These are phyloP conservation scores for Brachionus manjavacas DNA, from an alignment of 1,140 invertebrate species.

Conservation along the genomic window DNA sequence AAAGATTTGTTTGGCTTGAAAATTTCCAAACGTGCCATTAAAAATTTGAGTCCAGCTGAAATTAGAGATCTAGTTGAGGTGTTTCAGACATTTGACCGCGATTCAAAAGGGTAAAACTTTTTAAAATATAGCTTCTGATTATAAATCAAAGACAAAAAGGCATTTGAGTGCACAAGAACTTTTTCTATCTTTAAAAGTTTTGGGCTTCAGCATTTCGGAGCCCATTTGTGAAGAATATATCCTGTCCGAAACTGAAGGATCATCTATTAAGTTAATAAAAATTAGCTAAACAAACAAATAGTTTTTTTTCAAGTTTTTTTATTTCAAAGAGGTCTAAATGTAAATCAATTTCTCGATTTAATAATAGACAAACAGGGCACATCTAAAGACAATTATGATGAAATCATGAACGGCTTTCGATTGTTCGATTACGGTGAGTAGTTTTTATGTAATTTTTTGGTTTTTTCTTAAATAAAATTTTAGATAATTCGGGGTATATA, in stretches of 20 bases:
- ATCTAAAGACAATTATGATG: slow-evolving; percentile 52
- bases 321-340: slow-evolving; percentile 48
- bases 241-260: slow-evolving; percentile 16
- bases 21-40: slow-evolving; percentile 28
- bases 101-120: neutral
- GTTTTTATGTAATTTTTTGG: neutral
- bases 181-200: slow-evolving; percentile 8
- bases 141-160: neutral
- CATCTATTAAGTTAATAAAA: neutral
- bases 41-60: slow-evolving; percentile 33
- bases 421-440: slow-evolving; percentile 54
- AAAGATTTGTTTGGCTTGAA: slow-evolving; percentile 32
- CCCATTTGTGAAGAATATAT: slow-evolving; percentile 33
- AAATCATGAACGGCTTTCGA: slow-evolving; percentile 54
- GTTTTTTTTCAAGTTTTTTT: neutral
- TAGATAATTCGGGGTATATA: slow-evolving; percentile 50
- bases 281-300: neutral
- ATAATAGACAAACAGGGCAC: slow-evolving; percentile 54
- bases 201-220: slow-evolving; percentile 28
- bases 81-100: slow-evolving; percentile 7
- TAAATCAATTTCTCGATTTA: slow-evolving; percentile 55
- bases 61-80: slow-evolving; percentile 31
- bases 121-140: neutral
- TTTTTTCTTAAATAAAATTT: neutral
- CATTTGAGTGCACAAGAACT: neutral